phyloP scores from a whole-genome alignment of 2,888 invertebrate species.

The Meghimatium bilineatum region DNA sequence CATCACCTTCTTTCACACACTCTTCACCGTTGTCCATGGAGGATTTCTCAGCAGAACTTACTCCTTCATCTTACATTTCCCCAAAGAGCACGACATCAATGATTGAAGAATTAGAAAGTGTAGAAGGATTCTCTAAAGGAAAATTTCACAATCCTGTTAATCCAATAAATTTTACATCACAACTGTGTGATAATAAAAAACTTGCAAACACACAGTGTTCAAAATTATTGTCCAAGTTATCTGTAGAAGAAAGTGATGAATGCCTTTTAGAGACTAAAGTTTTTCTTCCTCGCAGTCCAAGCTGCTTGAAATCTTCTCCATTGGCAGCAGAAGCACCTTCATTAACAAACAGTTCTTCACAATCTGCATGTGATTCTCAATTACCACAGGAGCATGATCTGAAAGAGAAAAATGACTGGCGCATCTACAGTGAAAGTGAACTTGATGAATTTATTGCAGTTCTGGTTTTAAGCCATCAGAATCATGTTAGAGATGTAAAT shows the following conservation, averaged over 20 bases:
- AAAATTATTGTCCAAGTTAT: neutral
- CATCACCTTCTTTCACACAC: neutral
- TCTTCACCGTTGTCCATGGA: neutral
- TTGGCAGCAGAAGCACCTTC: neutral
- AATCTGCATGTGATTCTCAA: neutral
- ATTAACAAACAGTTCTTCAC: neutral
- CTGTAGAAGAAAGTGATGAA: neutral
- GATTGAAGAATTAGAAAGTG: neutral
- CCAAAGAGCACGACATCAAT: neutral
- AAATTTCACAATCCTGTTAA: neutral
- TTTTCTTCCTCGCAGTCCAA: neutral
- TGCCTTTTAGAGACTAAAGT: neutral
- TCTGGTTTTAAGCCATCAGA: conserved; percentile 15
- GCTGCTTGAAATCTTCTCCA: too few relatives aligned
- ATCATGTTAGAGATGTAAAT: conserved; percentile 14
- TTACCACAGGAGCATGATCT: neutral
- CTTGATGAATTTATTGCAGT: conserved; percentile 28
- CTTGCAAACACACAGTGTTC: neutral
- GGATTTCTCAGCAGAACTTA: neutral
- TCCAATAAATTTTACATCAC: neutral
- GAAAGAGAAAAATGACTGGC: neutral
- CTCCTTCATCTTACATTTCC: neutral
- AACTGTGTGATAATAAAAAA: neutral
- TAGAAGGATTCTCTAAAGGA: too few relatives aligned
- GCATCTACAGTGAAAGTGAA: conserved; percentile 19